phyloP scores from a whole-genome alignment of 2,797 vertebrate species.

The Peromyscus aztecus region DNA sequence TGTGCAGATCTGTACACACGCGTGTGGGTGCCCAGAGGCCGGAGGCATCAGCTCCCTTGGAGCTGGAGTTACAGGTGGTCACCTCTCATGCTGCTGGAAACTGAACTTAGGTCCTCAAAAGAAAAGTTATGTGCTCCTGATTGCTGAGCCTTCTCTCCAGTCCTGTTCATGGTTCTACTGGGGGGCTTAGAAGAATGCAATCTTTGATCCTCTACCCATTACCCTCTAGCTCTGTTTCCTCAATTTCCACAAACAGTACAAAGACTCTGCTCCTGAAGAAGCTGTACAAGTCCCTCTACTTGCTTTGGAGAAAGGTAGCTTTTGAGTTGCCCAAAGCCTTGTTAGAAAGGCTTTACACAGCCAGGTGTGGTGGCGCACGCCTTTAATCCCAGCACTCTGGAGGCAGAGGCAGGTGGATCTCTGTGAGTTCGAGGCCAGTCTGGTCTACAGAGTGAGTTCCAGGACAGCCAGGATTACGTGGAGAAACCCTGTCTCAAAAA shows the following conservation, averaged over 20 bases:
- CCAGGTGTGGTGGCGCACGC: background rate
- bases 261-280: background rate
- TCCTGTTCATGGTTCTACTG: background rate
- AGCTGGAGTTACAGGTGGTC: background rate
- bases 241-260: background rate
- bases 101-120: background rate
- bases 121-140: background rate
- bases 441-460: background rate
- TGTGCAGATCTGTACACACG: background rate
- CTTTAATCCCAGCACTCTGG: background rate
- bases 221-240: background rate
- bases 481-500: background rate
- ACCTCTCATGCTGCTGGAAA: background rate
- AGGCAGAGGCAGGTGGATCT: background rate
- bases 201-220: background rate
- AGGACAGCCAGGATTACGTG: background rate
- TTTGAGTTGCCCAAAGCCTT: background rate
- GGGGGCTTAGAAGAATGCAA: background rate
- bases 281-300: background rate
- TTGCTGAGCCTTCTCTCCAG: background rate
- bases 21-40: no score
- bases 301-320: constrained; percentile 1
- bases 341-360: background rate
- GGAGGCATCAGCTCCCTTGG: background rate
- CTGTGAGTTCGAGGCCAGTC: background rate